phyloP scores from a whole-genome alignment of 2,797 vertebrate genomes.

The Chrosomus eos region DNA sequence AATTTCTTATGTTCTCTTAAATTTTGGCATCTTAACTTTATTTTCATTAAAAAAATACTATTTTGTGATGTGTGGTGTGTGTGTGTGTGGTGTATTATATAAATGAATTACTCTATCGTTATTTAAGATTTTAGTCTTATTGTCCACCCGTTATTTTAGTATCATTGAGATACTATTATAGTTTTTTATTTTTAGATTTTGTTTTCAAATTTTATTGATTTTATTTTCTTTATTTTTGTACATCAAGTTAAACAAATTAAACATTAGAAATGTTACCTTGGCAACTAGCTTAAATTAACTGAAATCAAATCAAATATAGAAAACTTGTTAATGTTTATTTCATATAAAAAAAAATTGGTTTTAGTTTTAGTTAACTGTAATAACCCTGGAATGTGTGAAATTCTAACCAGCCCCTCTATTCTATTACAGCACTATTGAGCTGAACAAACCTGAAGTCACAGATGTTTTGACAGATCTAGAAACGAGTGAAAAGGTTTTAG shows the following conservation, averaged over 20 bases:
- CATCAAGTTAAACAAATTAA: neutral
- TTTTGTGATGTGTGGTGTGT: neutral
- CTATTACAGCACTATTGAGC: conserved; percentile 20
- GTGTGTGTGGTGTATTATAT: neutral
- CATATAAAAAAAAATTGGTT: neutral
- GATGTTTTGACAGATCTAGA: conserved; percentile 52
- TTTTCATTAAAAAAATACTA: neutral
- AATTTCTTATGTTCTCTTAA: neutral
- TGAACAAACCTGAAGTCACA: conserved; percentile 30
- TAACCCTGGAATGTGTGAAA: neutral
- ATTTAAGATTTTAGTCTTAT: neutral
- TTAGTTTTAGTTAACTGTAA: neutral
- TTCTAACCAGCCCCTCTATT: conserved; percentile 3
- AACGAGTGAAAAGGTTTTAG: conserved; percentile 11
- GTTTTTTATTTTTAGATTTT: neutral
- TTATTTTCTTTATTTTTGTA: neutral
- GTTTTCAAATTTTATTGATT: neutral
- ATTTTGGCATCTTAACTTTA: neutral
- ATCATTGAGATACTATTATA: neutral
- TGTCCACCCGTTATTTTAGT: neutral
- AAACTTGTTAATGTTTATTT: neutral
- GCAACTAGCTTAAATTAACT: neutral
- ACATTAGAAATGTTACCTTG: neutral
- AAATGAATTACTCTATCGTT: neutral
- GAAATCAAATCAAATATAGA: no score